phyloP scores from a whole-genome alignment of 2,797 vertebrate species.

The Coregonus suidteri region DNA sequence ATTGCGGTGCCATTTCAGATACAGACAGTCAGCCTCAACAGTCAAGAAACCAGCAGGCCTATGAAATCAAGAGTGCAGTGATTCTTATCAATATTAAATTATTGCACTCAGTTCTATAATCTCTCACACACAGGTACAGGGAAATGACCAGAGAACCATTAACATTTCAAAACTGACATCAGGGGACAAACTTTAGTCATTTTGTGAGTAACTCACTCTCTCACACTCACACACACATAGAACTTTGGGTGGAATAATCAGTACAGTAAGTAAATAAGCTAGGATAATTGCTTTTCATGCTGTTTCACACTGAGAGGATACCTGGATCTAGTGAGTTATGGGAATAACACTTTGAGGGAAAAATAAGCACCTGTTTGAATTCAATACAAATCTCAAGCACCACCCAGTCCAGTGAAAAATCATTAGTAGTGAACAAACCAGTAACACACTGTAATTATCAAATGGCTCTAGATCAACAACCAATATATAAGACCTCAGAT shows the following conservation, averaged over 20 bases:
- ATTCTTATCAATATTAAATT: constrained; percentile 15
- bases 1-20: too few species aligned
- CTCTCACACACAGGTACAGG: constrained; percentile 34
- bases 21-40: too few species aligned
- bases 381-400: too few species aligned
- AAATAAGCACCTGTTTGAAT: too few species aligned
- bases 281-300: constrained; percentile 28
- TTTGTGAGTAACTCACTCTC: constrained; percentile 7
- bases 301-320: constrained; percentile 14
- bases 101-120: constrained; percentile 48
- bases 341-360: background rate
- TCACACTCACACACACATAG: constrained; percentile 28
- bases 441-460: background rate
- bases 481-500: background rate
- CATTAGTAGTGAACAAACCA: background rate
- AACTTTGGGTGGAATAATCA: constrained; percentile 55
- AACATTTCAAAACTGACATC: constrained; percentile 9
- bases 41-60: too few species aligned
- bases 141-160: constrained; percentile 18
- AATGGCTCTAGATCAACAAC: background rate
- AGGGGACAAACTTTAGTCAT: background rate
- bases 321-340: background rate
- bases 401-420: too few species aligned
- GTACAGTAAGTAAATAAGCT: constrained; percentile 45
- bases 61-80: too few species aligned